Evolutionary conservation across 2,113 vertebrate species (phyloP).

Genomic region (Mastomys coucha): DNA sequence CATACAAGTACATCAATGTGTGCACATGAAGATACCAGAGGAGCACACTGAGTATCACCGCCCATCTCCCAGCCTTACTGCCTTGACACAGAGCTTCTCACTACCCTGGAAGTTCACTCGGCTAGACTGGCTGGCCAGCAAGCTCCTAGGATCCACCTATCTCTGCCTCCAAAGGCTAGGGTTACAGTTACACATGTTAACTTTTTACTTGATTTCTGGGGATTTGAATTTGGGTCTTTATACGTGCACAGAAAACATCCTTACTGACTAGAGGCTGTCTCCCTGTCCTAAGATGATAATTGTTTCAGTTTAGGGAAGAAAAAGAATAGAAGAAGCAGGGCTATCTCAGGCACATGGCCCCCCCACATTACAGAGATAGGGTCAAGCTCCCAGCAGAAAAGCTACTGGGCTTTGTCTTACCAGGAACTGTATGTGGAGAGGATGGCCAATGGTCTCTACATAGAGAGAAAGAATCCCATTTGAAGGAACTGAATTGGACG

Average conservation of each 20-base stretch:
- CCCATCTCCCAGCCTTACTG: not conserved
- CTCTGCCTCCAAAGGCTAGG: not conserved
- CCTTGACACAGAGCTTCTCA: not conserved
- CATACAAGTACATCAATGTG: not conserved
- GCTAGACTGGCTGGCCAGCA: not conserved
- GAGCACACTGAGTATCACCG: not conserved
- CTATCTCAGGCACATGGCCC: fast-evolving
- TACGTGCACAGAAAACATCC: not conserved
- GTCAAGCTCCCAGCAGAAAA: not conserved
- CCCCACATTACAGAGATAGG: not conserved
- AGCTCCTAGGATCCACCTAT: not conserved
- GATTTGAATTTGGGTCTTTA: not conserved
- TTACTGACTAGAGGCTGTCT: not conserved
- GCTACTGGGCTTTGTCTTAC: fast-evolving
- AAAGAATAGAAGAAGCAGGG: too few species aligned
- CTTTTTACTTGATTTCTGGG: not conserved
- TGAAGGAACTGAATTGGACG: not conserved
- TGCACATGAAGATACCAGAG: not conserved
- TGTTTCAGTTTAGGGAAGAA: not conserved
- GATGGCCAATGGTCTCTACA: not conserved
- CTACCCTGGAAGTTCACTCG: not conserved
- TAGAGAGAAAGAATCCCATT: fast-evolving
- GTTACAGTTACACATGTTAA: not conserved
- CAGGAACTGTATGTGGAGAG: not conserved
- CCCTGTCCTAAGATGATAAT: not conserved